A percentile compares a stretch with the other conserved stretches of the same genome.
Conservation (phyloP, 37 sponge, comb jelly and placozoan species). For the Sycon ciliatum region DNA sequence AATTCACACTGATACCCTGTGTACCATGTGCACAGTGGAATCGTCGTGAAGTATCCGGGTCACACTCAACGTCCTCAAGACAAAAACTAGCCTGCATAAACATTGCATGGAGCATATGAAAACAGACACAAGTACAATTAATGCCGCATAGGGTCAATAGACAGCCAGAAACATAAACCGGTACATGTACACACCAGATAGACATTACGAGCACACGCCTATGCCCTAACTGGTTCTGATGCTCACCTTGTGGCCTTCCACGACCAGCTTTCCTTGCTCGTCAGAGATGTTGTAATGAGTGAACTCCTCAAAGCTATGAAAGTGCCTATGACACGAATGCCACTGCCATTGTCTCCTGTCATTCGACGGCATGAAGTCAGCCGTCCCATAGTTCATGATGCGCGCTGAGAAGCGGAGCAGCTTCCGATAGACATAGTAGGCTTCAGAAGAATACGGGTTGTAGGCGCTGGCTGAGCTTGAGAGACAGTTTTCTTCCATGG, state of each 20-base stretch:
- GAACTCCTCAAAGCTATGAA: slow-evolving; percentile 50
- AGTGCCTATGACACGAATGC: slow-evolving; percentile 63
- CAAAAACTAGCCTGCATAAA: slow-evolving; percentile 91
- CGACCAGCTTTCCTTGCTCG: slow-evolving; percentile 19
- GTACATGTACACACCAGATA: too few relatives aligned
- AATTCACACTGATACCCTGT: slow-evolving; percentile 71
- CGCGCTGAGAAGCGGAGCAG: slow-evolving; percentile 42
- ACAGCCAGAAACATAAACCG: too few relatives aligned
- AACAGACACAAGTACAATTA: too few relatives aligned
- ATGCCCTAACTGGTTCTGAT: too few relatives aligned
- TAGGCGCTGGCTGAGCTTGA: slow-evolving; percentile 10
- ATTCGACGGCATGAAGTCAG: slow-evolving; percentile 30
- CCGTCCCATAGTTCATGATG: slow-evolving; percentile 45
- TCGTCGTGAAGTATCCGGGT: not conserved
- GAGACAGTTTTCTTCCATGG: slow-evolving; percentile 63
- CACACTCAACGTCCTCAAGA: slow-evolving; percentile 74
- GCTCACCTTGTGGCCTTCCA: slow-evolving; percentile 53
- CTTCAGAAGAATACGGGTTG: not conserved
- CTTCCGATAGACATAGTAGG: not conserved
- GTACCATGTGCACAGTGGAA: slow-evolving; percentile 36
- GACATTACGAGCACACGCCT: too few relatives aligned
- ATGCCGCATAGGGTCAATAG: too few relatives aligned
- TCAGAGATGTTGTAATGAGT: slow-evolving; percentile 28
- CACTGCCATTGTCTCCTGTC: slow-evolving; percentile 29
- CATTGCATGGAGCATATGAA: too few relatives aligned